Evolutionary conservation across 1,140 invertebrate genomes (phyloP).

Genomic region (Brachionus plicatilis): DNA sequence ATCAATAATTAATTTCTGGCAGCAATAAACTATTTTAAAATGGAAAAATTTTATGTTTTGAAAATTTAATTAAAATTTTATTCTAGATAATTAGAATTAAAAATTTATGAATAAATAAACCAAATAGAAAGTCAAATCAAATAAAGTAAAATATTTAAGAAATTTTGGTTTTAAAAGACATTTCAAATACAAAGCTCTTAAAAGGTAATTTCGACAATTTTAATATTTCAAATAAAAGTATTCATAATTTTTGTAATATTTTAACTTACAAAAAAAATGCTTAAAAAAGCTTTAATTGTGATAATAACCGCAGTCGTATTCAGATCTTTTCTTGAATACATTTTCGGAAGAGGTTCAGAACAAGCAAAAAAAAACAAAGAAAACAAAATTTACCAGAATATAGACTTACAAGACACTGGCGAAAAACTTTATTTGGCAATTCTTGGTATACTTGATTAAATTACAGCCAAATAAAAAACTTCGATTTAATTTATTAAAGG

Average conservation of each 20-base stretch:
- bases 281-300: constrained; percentile 16
- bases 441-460: background rate
- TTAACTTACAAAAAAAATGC: background rate
- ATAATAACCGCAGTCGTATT: background rate
- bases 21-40: too few species aligned
- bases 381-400: background rate
- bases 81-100: too few species aligned
- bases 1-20: too few species aligned
- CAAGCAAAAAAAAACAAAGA: background rate
- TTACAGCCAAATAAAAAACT: background rate
- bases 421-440: constrained; percentile 5
- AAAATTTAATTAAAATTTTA: too few species aligned
- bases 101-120: too few species aligned
- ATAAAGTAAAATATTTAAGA: background rate
- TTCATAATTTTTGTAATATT: background rate
- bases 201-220: background rate
- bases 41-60: too few species aligned
- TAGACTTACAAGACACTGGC: background rate
- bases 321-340: background rate
- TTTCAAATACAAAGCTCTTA: background rate
- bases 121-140: too few species aligned
- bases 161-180: background rate
- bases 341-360: background rate
- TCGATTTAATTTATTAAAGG: background rate
- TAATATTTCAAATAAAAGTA: background rate